phyloP scores from a whole-genome alignment of 2,888 invertebrate species.

The Hololepta plana region DNA sequence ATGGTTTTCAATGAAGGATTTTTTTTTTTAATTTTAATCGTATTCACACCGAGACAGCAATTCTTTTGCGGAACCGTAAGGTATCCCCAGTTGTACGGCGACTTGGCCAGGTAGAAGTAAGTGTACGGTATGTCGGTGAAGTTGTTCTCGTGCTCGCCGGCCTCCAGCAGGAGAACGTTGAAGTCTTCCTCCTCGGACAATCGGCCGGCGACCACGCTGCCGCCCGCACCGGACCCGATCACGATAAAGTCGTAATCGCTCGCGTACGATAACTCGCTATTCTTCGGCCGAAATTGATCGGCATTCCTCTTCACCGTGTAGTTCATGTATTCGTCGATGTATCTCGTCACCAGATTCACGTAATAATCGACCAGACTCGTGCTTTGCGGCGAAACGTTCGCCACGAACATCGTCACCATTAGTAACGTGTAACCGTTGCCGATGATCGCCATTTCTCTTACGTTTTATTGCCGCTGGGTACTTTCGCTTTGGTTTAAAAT shows the following conservation, averaged over 20 bases:
- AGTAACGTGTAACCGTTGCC: too few species aligned
- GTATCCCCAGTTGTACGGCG: conserved; percentile 25
- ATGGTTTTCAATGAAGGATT: neutral
- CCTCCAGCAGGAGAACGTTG: conserved; percentile 20
- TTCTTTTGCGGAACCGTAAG: conserved; percentile 22
- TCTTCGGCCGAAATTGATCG: too few species aligned
- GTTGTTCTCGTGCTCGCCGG: conserved; percentile 10
- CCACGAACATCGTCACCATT: too few species aligned
- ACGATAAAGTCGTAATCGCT: conserved; percentile 16
- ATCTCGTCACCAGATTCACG: too few species aligned
- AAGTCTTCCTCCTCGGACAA: conserved; percentile 18
- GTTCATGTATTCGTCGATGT: too few species aligned
- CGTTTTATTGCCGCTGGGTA: too few species aligned
- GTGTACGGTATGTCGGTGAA: conserved; percentile 19
- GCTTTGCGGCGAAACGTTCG: too few species aligned
- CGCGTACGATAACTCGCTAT: too few species aligned
- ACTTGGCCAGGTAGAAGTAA: conserved; percentile 19
- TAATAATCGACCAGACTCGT: too few species aligned
- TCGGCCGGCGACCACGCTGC: conserved; percentile 26
- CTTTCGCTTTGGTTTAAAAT: too few species aligned
- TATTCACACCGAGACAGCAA: conserved; percentile 12
- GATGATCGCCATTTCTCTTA: too few species aligned
- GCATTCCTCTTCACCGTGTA: too few species aligned
- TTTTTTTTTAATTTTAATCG: neutral
- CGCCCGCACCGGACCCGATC: conserved; percentile 15